Percentiles rank a stretch among this genome's conserved stretches.
Conservation (phyloP, 2,113 vertebrate species). For the Poecilia latipinna region DNA sequence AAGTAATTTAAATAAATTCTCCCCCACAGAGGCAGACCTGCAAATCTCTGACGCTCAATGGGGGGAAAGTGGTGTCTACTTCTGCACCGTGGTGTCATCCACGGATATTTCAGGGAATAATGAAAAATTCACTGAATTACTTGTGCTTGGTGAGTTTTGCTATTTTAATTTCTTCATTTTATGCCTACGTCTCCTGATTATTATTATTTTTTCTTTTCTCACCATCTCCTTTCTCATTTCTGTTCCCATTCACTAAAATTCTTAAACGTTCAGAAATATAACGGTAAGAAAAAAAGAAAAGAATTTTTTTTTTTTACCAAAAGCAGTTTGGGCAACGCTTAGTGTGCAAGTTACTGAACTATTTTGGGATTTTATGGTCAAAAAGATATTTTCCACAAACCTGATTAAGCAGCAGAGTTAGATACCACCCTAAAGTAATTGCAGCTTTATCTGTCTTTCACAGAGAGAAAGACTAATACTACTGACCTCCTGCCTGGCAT, state of each 20-base stretch:
- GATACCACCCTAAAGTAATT: constrained; percentile 75
- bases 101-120: constrained; percentile 86
- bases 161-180: neutral
- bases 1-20: neutral
- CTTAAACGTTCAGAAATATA: neutral
- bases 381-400: neutral
- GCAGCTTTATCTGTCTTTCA: constrained; percentile 86
- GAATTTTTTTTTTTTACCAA: neutral
- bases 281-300: neutral
- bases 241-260: neutral
- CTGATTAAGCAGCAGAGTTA: constrained; percentile 5
- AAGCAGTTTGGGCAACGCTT: neutral
- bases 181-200: neutral
- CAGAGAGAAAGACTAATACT: constrained; percentile 90
- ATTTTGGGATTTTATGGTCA: neutral
- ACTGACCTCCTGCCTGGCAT: constrained; percentile 94
- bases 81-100: constrained; percentile 82
- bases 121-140: constrained; percentile 86
- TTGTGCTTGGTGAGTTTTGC: constrained; percentile 85
- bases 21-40: constrained; percentile 84
- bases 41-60: constrained; percentile 86
- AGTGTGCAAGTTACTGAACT: neutral
- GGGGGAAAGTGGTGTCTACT: constrained; percentile 91
- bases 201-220: neutral
- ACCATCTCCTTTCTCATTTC: neutral